Evolutionary conservation across 2,113 vertebrate genomes (phyloP).

Genomic region (Scophthalmus maximus): DNA sequence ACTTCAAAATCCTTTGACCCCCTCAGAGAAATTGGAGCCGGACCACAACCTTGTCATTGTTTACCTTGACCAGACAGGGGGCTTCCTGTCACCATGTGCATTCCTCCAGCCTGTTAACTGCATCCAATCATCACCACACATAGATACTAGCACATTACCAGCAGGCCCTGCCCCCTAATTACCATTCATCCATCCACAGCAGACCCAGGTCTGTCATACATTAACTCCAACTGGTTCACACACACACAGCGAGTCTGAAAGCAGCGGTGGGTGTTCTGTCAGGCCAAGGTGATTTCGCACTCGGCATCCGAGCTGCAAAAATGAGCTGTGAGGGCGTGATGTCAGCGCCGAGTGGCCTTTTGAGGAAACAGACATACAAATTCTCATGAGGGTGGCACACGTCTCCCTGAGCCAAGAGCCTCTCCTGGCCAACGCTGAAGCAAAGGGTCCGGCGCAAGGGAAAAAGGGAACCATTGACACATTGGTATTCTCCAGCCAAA

Average conservation of each 20-base stretch:
- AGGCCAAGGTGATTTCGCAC: slow-evolving; percentile 28
- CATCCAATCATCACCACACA: slow-evolving; percentile 58
- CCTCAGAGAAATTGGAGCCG: slow-evolving; percentile 14
- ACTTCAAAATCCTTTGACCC: slow-evolving; percentile 26
- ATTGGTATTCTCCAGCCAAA: slow-evolving; percentile 72
- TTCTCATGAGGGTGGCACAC: slow-evolving; percentile 61
- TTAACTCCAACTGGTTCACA: slow-evolving; percentile 26
- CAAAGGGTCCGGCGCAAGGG: slow-evolving; percentile 39
- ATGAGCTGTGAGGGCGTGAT: slow-evolving; percentile 23
- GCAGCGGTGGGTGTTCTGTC: slow-evolving; percentile 28
- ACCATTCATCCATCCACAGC: slow-evolving; percentile 40
- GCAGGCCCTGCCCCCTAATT: slow-evolving; percentile 47
- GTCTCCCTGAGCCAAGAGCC: slow-evolving; percentile 51
- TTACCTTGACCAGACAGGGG: slow-evolving; percentile 49
- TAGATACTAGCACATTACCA: slow-evolving; percentile 44
- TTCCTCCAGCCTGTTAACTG: slow-evolving; percentile 58
- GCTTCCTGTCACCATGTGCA: slow-evolving; percentile 47
- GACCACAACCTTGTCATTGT: slow-evolving; percentile 47
- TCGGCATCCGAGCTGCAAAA: slow-evolving; percentile 30
- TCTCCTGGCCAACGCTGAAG: slow-evolving; percentile 53
- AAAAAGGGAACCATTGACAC: slow-evolving; percentile 73
- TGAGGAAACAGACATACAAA: slow-evolving; percentile 47
- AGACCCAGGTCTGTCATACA: slow-evolving; percentile 24
- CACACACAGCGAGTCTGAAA: slow-evolving; percentile 26
- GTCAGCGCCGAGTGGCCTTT: slow-evolving; percentile 51